phyloP scores from a whole-genome alignment of 2,797 vertebrate species.

The Agapornis canus region DNA sequence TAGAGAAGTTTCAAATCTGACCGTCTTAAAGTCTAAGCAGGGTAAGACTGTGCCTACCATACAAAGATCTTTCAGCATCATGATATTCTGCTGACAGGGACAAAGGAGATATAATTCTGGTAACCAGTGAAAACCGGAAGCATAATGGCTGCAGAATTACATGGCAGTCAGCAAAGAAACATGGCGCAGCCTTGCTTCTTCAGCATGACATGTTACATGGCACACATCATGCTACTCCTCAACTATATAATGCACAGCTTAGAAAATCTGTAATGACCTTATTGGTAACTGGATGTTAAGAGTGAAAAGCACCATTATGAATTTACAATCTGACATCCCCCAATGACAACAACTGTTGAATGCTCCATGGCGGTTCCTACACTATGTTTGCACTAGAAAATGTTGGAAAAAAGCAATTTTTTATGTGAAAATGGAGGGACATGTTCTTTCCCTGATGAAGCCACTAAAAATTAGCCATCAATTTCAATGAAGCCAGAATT shows the following conservation, averaged over 20 bases:
- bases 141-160: neutral
- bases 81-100: neutral
- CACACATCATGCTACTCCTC: neutral
- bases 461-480: neutral
- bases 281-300: neutral
- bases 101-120: neutral
- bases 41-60: neutral
- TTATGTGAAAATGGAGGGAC: neutral
- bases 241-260: neutral
- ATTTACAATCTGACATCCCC: neutral
- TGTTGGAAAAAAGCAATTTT: neutral
- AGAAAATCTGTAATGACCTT: neutral
- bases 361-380: fast-evolving
- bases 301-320: neutral
- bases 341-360: neutral
- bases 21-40: neutral
- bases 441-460: neutral
- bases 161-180: neutral
- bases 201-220: neutral
- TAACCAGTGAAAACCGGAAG: neutral
- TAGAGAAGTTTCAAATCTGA: neutral
- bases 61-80: neutral
- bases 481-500: neutral
- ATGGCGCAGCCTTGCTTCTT: neutral
- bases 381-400: neutral